Evolutionary conservation across 2,113 vertebrate genomes (phyloP), one percentile per base, ranked within the genome.

Genomic region (Corythornis cristatus): DNA sequence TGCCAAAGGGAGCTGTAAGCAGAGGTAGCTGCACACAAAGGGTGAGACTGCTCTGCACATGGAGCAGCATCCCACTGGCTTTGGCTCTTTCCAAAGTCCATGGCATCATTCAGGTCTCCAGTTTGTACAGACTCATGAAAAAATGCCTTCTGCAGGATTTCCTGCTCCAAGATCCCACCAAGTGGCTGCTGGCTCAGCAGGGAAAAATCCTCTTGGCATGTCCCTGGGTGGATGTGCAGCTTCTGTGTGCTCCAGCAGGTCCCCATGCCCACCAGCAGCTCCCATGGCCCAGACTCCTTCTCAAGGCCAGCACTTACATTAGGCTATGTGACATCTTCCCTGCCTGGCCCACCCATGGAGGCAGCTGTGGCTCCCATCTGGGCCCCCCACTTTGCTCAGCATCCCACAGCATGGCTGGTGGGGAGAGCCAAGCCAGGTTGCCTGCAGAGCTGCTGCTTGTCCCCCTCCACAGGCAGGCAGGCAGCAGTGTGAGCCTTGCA

Each of bases 171-270:
- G 21, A 66, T 54, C 43, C 17, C 56, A 29, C 72, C 50, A 29
- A 43, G 68, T 2, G 2, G 50, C 53, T 51, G 9, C 37, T 86
- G 68, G 35, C 67, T 48, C 1, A 1, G 29, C 0, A 11, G 13
- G 50, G 50, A 51, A 51, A 51, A 51, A 51, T 13, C 16, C 12
- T 83, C 35, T 15, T 1, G 0, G 51, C 19, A 2, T 2, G 2
- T 35, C 33, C 51, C 33, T 15, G 48, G 22, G 29, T 31, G 62
- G 64, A 21, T 5, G 40, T 18, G 9, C 22, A 60, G 62, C 40
- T 46, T 73, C 76, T 0, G 0, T 3, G 8, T 37, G 33, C 62
- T 3, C 2, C 3, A 2, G 40, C 1, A 1, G 12, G 16, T 68
- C 50, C 26, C 56, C 3, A 5, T 60, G 70, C 8, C 11, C 54